phyloP scores from a whole-genome alignment of 2,113 vertebrate species.

The Lichenostomus cassidix region DNA sequence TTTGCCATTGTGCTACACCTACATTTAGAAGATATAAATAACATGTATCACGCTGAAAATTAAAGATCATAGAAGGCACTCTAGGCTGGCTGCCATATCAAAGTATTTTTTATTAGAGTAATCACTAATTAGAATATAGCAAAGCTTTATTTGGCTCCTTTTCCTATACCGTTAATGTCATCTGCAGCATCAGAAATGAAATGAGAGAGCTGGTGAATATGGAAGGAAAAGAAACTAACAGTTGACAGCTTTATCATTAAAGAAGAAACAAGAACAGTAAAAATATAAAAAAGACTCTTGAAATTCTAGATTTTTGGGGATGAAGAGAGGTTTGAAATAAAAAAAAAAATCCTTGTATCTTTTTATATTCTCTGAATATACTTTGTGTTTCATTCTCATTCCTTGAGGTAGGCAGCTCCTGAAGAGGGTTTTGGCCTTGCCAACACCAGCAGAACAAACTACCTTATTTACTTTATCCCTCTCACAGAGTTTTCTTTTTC shows the following conservation, averaged over 20 bases:
- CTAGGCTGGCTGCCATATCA: conserved; percentile 38
- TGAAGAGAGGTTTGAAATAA: not conserved
- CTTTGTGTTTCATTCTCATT: conserved; percentile 14
- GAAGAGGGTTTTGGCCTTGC: conserved; percentile 36
- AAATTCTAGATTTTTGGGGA: not conserved
- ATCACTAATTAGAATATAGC: conserved; percentile 55
- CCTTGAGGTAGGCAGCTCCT: conserved; percentile 34
- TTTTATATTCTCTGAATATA: conserved; percentile 9
- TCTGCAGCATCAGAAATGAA: conserved; percentile 45
- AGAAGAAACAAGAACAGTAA: conserved; percentile 7
- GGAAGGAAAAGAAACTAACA: conserved; percentile 5
- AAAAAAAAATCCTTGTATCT: not conserved
- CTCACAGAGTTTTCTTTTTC: conserved; percentile 33
- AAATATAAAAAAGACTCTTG: not conserved
- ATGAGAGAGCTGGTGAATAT: conserved; percentile 3
- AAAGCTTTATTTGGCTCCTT: conserved; percentile 47
- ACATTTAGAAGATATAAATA: conserved; percentile 40
- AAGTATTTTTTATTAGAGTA: conserved; percentile 59
- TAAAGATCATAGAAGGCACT: conserved; percentile 37
- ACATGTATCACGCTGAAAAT: conserved; percentile 9
- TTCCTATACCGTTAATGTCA: conserved; percentile 37
- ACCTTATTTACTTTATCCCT: conserved; percentile 61
- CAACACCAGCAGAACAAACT: conserved; percentile 48
- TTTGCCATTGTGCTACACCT: conserved; percentile 42
- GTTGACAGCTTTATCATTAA: conserved; percentile 47